A percentile compares a stretch with the other conserved stretches of the same genome.
phyloP scores from a whole-genome alignment of 2,888 invertebrate species.

The Pinctada fucata region DNA sequence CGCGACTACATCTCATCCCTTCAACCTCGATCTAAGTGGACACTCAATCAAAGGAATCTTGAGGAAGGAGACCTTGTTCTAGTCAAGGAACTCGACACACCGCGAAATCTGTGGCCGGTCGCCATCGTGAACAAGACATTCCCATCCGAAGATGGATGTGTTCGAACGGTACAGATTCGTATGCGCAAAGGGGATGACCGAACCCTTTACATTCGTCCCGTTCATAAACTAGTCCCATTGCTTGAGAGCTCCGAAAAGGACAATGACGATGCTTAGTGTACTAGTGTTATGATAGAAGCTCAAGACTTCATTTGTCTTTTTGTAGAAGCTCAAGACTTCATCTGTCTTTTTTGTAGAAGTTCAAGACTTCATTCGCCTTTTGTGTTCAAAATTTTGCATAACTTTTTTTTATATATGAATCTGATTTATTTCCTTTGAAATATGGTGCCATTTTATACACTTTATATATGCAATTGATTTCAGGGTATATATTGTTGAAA shows the following conservation, averaged over 20 bases:
- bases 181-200: neutral
- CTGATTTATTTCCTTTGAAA: too few species aligned
- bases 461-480: neutral
- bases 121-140: constrained; percentile 12
- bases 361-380: neutral
- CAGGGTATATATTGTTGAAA: neutral
- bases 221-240: neutral
- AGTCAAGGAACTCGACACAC: constrained; percentile 27
- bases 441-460: neutral
- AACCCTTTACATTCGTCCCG: neutral
- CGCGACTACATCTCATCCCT: constrained; percentile 36
- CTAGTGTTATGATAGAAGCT: neutral
- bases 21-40: constrained; percentile 41
- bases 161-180: constrained; percentile 7
- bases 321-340: neutral
- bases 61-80: constrained; percentile 13
- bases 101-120: constrained; percentile 1
- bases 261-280: neutral
- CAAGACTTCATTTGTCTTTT: neutral
- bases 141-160: constrained; percentile 10
- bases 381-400: too few species aligned
- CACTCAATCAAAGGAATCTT: neutral
- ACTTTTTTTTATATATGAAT: too few species aligned
- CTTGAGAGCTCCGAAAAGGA: neutral
- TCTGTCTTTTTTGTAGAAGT: neutral